Base-by-base conservation (phyloP, 2,888 invertebrate species). In the Panopea generosa region DNA sequence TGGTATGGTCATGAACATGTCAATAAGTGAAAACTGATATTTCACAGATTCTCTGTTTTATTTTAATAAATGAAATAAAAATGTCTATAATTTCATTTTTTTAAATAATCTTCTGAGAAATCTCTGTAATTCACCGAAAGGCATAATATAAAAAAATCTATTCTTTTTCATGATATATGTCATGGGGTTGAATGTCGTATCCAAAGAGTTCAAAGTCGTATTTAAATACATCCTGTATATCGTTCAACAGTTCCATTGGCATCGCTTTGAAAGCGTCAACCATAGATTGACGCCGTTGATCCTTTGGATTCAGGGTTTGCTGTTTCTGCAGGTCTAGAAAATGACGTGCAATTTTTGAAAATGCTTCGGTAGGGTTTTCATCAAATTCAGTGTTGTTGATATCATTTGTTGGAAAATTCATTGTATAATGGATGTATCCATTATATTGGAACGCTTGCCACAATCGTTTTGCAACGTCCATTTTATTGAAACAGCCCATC, bases 171-270 rank as follows among this genome's bases (percentile, higher is more conserved):
- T 7, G 40, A 16, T 7, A 45, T 45, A 45, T 16, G 20, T 45
- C 45, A 3, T 20, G 6, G 3, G 45, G 45, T 22, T 14, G 7
- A 26, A 1, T 9, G 6, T 74, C 63, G 38, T 83, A 83, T 22
- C 62, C 71, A 56, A 84, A 84, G 38, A 84, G 50, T 40, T 79
- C 72, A 65, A 84, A 84, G 45, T 84, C 84, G 45, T 73, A 68
- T 29, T 72, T 53, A 50, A 70, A 84, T 2, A 74, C 53, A n/a
- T 61, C 53, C 14, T 67, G 53, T 18, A 84, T 61, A 2, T 33
- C n/a, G 11, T 60, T 38, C 9, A 82, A 29, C 1, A 78, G 22
- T 11, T 57, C 27, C 0, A 16, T 9, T 2, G 80, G 73, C 2
- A 82, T 63, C 11, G 20, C 38, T 22, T 43, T 47, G 56, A 79